These are phyloP conservation scores for Bucorvus abyssinicus DNA, from an alignment of 2,797 vertebrate genomes.

Conservation along the genomic window DNA sequence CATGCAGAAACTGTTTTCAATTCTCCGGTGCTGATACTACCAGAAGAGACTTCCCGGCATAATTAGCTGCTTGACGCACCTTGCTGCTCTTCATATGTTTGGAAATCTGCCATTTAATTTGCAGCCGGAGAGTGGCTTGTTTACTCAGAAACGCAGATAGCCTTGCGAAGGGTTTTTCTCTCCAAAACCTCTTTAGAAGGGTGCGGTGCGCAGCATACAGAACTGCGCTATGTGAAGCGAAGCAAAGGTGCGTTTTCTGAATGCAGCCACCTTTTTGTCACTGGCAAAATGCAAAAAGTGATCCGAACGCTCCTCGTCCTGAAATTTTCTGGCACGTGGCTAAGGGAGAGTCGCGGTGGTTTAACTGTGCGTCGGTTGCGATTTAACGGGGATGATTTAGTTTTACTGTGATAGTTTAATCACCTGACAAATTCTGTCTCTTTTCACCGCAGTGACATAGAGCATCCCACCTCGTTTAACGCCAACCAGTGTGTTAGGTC, in stretches of 20 bases:
- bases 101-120: constrained; percentile 37
- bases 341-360: background rate
- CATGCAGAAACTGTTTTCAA: background rate
- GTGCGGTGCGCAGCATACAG: background rate
- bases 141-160: background rate
- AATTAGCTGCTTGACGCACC: background rate
- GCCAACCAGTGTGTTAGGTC: background rate
- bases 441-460: background rate
- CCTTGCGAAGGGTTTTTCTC: background rate
- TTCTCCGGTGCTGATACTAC: background rate
- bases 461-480: background rate
- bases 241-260: background rate
- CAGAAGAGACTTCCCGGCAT: background rate
- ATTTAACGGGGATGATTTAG: background rate
- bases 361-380: background rate
- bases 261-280: background rate
- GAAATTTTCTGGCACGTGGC: background rate
- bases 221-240: background rate
- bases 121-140: background rate
- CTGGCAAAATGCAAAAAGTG: background rate
- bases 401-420: background rate
- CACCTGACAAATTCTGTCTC: background rate
- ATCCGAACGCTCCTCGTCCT: background rate
- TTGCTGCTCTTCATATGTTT: background rate
- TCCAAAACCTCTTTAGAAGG: background rate